Evolutionary conservation across 1,140 invertebrate genomes (phyloP).

Genomic region (Oryctes rhinoceros): DNA sequence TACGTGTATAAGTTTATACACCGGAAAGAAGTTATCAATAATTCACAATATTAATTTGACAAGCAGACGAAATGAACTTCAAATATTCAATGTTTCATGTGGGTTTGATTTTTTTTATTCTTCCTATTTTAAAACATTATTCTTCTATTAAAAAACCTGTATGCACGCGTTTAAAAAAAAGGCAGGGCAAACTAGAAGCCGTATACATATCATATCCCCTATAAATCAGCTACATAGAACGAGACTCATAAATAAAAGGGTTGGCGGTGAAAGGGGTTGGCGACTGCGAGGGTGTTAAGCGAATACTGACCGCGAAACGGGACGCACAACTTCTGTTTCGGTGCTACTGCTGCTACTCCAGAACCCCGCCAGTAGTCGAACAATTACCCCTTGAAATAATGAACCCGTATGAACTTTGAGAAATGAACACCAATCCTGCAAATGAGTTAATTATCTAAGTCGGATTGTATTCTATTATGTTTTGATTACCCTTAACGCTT

Average conservation of each 20-base stretch:
- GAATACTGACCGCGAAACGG: constrained; percentile 45
- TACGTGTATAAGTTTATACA: not conserved
- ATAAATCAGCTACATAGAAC: not conserved
- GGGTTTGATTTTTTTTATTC: not conserved
- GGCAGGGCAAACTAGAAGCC: not conserved
- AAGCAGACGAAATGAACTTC: not conserved
- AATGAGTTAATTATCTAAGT: constrained; percentile 60
- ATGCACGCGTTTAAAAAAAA: not conserved
- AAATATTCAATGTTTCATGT: too few species aligned
- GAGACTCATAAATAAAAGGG: constrained; percentile 18
- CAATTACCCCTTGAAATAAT: constrained; percentile 55
- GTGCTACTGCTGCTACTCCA: not conserved
- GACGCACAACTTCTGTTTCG: constrained; percentile 41
- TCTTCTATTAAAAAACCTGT: not conserved
- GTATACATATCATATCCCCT: not conserved
- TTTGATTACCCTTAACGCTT: constrained; percentile 48
- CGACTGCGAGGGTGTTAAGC: constrained; percentile 35
- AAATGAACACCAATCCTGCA: constrained; percentile 55
- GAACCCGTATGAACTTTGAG: constrained; percentile 60
- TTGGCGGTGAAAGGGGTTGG: not conserved
- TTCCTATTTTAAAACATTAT: not conserved
- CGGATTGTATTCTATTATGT: constrained; percentile 48
- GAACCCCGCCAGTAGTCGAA: constrained; percentile 37
- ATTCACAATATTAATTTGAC: not conserved
- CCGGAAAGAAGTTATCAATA: too few species aligned